phyloP scores from a whole-genome alignment of 2,113 vertebrate genomes.

The Athene noctua region DNA sequence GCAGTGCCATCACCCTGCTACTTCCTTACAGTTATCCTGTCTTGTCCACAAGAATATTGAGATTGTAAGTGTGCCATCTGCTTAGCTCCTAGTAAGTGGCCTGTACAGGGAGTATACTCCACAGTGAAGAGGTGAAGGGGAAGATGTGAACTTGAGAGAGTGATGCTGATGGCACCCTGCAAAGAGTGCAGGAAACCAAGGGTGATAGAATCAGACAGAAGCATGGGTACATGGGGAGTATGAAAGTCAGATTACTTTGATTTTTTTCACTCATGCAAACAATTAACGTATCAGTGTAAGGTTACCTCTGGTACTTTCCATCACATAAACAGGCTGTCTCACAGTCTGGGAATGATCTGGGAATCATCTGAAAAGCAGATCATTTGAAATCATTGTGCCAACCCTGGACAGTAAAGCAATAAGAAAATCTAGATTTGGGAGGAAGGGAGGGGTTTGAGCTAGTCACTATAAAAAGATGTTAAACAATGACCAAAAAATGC shows the following conservation, averaged over 20 bases:
- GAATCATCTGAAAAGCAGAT: slow-evolving; percentile 64
- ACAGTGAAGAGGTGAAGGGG: not conserved
- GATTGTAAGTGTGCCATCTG: not conserved
- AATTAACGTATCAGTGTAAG: slow-evolving; percentile 20
- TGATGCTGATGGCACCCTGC: not conserved
- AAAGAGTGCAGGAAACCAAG: not conserved
- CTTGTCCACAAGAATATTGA: not conserved
- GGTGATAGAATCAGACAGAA: not conserved
- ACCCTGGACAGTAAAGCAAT: slow-evolving; percentile 20
- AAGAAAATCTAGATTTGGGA: slow-evolving; percentile 24
- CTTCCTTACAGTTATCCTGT: not conserved
- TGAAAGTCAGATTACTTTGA: not conserved
- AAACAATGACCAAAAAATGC: slow-evolving; percentile 34
- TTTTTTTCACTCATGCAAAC: slow-evolving; percentile 19
- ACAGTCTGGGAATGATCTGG: slow-evolving; percentile 69
- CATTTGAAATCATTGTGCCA: slow-evolving; percentile 57
- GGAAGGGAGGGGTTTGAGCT: not conserved
- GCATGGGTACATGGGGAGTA: not conserved
- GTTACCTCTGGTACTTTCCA: slow-evolving; percentile 52
- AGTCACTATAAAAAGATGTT: slow-evolving; percentile 22
- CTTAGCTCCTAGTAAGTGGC: not conserved
- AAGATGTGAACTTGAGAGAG: not conserved
- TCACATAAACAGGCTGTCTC: slow-evolving; percentile 58
- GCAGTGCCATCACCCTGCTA: not conserved
- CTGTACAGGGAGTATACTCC: not conserved